Evolutionary conservation across 2,888 invertebrate species (phyloP).

Genomic region (Shargacucullia verbasci): DNA sequence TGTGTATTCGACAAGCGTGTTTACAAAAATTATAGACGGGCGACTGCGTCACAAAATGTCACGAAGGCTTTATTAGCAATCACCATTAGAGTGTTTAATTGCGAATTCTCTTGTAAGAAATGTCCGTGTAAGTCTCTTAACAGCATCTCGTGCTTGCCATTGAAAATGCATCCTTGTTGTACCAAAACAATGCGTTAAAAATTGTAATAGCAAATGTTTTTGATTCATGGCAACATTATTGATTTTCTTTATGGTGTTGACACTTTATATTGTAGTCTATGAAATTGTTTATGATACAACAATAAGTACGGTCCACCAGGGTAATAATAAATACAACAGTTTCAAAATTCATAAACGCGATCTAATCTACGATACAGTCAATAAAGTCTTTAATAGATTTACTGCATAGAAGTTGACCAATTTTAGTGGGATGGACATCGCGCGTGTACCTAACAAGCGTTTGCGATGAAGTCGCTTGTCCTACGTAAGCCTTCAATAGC

Average conservation of each 20-base stretch:
- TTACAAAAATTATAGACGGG: constrained; percentile 88
- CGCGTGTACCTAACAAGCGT: too few relatives aligned
- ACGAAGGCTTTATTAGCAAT: constrained; percentile 66
- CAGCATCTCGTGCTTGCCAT: constrained; percentile 61
- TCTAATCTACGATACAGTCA: too few relatives aligned
- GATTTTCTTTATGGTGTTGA: constrained; percentile 74
- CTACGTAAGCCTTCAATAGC: too few relatives aligned
- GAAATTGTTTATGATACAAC: constrained; percentile 44
- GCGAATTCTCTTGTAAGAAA: constrained; percentile 61
- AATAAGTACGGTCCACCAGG: constrained; percentile 11
- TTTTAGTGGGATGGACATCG: too few relatives aligned
- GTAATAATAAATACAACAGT: too few relatives aligned
- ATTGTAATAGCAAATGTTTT: constrained; percentile 70
- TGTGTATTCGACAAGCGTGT: constrained; percentile 89
- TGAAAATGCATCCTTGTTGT: constrained; percentile 77
- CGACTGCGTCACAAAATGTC: constrained; percentile 74
- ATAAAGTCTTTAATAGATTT: too few relatives aligned
- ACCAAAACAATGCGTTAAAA: constrained; percentile 71
- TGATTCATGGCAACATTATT: constrained; percentile 83
- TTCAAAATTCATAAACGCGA: too few relatives aligned
- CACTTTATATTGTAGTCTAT: constrained; percentile 63
- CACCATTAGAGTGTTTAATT: constrained; percentile 74
- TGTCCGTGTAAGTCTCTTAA: constrained; percentile 57
- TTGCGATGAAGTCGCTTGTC: too few relatives aligned
- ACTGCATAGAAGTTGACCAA: too few relatives aligned